Conservation (phyloP, 2,888 invertebrate species). For the Phorcus lineatus region DNA sequence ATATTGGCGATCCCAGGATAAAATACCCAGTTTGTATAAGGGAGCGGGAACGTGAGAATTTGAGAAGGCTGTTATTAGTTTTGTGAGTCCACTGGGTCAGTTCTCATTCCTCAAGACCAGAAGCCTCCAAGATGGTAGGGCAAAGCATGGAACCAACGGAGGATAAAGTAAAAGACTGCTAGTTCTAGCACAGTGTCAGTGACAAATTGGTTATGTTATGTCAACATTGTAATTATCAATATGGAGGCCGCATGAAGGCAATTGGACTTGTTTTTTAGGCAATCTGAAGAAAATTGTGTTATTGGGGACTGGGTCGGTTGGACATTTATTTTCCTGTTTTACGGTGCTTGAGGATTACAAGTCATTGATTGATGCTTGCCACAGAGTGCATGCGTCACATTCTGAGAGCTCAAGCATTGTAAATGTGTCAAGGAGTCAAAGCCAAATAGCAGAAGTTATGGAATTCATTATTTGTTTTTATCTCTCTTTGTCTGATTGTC, state of each 20-base stretch:
- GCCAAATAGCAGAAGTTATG: too few relatives aligned
- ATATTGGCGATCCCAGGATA: neutral
- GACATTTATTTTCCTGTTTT: too few relatives aligned
- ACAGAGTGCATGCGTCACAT: too few relatives aligned
- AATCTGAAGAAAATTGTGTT: neutral
- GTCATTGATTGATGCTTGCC: too few relatives aligned
- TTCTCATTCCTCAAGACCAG: neutral
- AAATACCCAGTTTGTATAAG: neutral
- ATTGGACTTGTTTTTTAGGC: neutral
- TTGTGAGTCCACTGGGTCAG: neutral
- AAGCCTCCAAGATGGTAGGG: neutral
- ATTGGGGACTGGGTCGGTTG: too few relatives aligned
- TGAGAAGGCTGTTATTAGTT: neutral
- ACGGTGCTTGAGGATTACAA: too few relatives aligned
- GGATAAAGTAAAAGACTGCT: neutral
- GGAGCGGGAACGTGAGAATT: neutral
- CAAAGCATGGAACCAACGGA: neutral
- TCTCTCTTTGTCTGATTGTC: too few relatives aligned
- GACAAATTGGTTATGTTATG: neutral
- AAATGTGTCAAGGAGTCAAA: too few relatives aligned
- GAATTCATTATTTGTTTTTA: too few relatives aligned
- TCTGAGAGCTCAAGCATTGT: too few relatives aligned
- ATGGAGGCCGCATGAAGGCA: neutral
- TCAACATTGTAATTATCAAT: neutral
- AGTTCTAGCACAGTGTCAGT: neutral